Base-by-base conservation (phyloP, 1,140 invertebrate genomes). In the Andricus grossulariae region DNA sequence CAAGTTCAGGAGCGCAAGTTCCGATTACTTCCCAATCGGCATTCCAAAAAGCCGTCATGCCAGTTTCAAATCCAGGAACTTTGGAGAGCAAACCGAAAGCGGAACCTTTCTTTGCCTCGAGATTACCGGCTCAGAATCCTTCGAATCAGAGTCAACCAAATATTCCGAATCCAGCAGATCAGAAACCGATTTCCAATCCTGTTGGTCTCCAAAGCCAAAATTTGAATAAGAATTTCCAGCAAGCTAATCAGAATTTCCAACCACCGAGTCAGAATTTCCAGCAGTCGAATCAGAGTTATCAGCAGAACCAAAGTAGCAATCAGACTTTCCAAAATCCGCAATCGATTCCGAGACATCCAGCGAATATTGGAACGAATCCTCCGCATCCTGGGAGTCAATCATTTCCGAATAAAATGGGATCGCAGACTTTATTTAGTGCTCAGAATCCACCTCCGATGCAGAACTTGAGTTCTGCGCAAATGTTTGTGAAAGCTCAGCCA, bases 1-100 rank as follows among this genome's bases (percentile, higher is more conserved):
- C 16, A 7, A 16, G 8, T 66, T 77, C 79, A 7, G 18, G 15
- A 72, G 77, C 79, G 71, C 77, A 0, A 74, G 74, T 2, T 74
- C 78, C 4, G 75, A 80, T 72, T 79, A 75, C 80, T 76, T 15
- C 80, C 76, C 73, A 75, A 72, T 13, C 71, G 50, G 6, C 72
- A 72, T 13, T 76, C 71, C 50, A 77, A 60, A 55, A 11, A 15
- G 7, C 66, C 2, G 18, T 5, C 7, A 13, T 54, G n/a, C 12
- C 52, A 0, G 71, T 52, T 13, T 12, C 55, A 1, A 76, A 32
- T 5, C 75, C 73, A 2, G 79, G 76, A 52, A 19, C 13, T 50
- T n/a, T 8, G n/a, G 16, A 54, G 19, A 54, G 8, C 52, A 54
- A 54, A 18, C 16, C n/a, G 16, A 54, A 54, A 18, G 0, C 16